Evolutionary conservation across 2,113 vertebrate species (phyloP).

Genomic region (Dendrocopos noguchii): DNA sequence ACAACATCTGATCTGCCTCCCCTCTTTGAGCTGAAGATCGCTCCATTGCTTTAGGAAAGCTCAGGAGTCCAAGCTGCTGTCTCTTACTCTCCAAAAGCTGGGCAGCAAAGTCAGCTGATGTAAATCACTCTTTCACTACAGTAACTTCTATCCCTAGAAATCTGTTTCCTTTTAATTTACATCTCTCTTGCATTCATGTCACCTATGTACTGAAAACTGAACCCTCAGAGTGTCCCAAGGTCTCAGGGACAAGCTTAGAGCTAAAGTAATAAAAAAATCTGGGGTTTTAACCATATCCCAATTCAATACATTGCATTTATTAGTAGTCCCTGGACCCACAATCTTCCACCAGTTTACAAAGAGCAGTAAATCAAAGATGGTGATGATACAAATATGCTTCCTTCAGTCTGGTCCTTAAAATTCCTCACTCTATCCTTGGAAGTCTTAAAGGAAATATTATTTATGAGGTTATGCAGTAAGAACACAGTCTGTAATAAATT

Average conservation of each 20-base stretch:
- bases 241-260: neutral
- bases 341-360: neutral
- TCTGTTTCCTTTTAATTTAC: neutral
- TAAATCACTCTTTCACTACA: neutral
- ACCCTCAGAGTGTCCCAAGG: neutral
- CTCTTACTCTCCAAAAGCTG: neutral
- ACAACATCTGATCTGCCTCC: neutral
- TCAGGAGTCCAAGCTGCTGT: neutral
- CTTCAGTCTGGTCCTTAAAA: constrained; percentile 53
- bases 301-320: neutral
- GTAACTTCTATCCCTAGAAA: neutral
- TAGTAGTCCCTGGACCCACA: neutral
- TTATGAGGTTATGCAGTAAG: constrained; percentile 54
- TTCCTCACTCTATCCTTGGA: constrained; percentile 44
- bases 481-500: constrained; percentile 44
- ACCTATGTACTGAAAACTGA: neutral
- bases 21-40: neutral
- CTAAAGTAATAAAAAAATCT: neutral
- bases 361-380: neutral
- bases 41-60: neutral
- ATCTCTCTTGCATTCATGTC: neutral
- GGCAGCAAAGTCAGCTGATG: too few relatives aligned
- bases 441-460: constrained; percentile 58
- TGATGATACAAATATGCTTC: constrained; percentile 51
- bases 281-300: neutral